Base-by-base conservation (phyloP, 2,888 invertebrate genomes). In the Amblyjoppa proteus region DNA sequence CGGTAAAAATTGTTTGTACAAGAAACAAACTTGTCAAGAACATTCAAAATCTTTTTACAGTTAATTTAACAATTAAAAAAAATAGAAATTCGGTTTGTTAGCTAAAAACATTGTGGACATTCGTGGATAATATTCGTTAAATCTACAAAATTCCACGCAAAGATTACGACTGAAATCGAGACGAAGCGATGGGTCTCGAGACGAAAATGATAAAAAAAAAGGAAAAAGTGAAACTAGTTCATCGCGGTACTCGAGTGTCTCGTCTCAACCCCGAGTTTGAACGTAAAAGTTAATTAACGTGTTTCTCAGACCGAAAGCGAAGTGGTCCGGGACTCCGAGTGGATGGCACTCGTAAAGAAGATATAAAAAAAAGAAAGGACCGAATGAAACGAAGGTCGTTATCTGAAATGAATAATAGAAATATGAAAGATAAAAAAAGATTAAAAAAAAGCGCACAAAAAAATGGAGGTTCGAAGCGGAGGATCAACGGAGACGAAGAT, bases 271-370 rank as follows among this genome's bases (percentile, higher is more conserved):
- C 6, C n/a, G 34, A 3, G 13, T 20, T 51, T 45, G 49, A 64
- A n/a, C 16, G 31, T 31, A 34, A 31, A 81, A 76, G 71, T 84
- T 61, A 77, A 76, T 84, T 66, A 77, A 81, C 49, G 13, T n/a
- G 61, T 51, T 58, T 25, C 53, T 75, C 53, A 64, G 49, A 73
- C 34, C 25, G 6, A 78, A 38, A 38, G 66, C 45, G 45, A 68
- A 66, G 64, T 66, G 9, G 28, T 38, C 70, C 45, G 25, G 61
- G 20, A 45, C 16, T 13, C 20, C 28, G 64, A 79, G 53, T 31
- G n/a, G 16, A 64, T 13, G 49, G 7, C 61, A 28, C 20, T 80
- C 45, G 34, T n/a, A 49, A 70, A 49, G 31, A 56, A 56, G 41
- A 77, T 9, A n/a, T 51, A 31, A 28, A 51, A 69, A 38, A 79